Percentiles rank a stretch among this genome's conserved stretches.
phyloP scores from a whole-genome alignment of 2,888 invertebrate genomes.

The Hypolimnas misippus region DNA sequence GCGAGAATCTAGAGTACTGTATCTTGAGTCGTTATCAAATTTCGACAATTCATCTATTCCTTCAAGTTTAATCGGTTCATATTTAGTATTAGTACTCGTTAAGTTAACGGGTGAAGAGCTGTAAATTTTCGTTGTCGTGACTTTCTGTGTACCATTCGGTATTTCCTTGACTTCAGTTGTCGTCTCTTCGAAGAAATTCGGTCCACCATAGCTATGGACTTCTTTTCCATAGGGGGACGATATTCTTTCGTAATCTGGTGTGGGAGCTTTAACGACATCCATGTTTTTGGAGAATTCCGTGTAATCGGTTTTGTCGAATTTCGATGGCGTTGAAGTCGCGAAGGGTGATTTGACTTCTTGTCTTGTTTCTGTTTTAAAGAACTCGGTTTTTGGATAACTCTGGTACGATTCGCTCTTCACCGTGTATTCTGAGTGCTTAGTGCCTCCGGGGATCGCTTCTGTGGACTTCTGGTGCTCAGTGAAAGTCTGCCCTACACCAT shows the following conservation, averaged over 20 bases:
- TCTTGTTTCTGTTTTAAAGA: constrained; percentile 61
- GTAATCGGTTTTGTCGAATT: constrained; percentile 60
- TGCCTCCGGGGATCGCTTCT: constrained; percentile 75
- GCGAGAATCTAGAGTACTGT: constrained; percentile 76
- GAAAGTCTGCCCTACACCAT: constrained; percentile 73
- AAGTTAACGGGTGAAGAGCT: constrained; percentile 82
- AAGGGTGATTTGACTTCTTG: constrained; percentile 73
- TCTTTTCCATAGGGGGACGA: constrained; percentile 76
- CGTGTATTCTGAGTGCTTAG: constrained; percentile 71
- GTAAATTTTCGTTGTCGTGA: constrained; percentile 83
- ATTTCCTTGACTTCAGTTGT: constrained; percentile 81
- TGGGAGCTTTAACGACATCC: constrained; percentile 69
- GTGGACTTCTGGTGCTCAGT: constrained; percentile 74
- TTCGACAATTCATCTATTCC: constrained; percentile 81
- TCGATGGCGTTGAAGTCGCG: constrained; percentile 67
- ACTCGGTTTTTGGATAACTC: constrained; percentile 71
- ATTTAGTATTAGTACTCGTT: constrained; percentile 77
- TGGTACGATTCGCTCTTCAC: constrained; percentile 74
- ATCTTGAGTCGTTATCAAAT: constrained; percentile 79
- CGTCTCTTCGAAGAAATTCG: constrained; percentile 77
- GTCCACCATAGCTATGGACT: constrained; percentile 68
- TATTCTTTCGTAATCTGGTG: constrained; percentile 73
- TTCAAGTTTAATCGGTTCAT: constrained; percentile 76
- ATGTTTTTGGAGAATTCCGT: constrained; percentile 49
- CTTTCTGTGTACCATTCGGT: constrained; percentile 83